These are phyloP conservation scores for Alitta virens DNA, from an alignment of 2,888 invertebrate genomes.

Conservation along the genomic window DNA sequence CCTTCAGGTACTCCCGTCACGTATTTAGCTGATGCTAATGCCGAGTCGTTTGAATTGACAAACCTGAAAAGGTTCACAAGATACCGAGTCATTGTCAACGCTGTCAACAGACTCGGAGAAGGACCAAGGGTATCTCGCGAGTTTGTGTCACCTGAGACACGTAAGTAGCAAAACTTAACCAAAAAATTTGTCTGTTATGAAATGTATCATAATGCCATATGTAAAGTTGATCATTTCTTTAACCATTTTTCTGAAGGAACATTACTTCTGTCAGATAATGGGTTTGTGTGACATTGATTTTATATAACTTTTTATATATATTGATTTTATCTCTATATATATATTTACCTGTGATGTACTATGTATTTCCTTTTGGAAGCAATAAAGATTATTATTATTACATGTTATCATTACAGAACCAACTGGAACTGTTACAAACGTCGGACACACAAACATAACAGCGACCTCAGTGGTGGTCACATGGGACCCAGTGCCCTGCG, in stretches of 20 bases:
- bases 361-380: too few relatives aligned
- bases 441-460: neutral
- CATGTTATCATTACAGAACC: conserved; percentile 15
- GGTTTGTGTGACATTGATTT: too few relatives aligned
- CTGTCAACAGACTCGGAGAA: neutral
- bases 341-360: too few relatives aligned
- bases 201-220: too few relatives aligned
- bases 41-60: neutral
- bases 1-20: neutral
- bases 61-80: neutral
- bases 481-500: conserved; percentile 37
- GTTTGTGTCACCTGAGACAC: neutral
- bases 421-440: conserved; percentile 11
- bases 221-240: too few relatives aligned
- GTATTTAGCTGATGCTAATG: neutral
- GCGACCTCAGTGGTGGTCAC: conserved; percentile 22
- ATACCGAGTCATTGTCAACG: neutral
- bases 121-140: neutral
- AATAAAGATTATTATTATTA: too few relatives aligned
- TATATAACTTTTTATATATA: too few relatives aligned
- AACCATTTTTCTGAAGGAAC: too few relatives aligned
- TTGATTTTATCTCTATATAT: too few relatives aligned
- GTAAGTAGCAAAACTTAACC: too few relatives aligned
- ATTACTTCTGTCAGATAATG: too few relatives aligned
- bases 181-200: too few relatives aligned